phyloP scores from a whole-genome alignment of 2,888 invertebrate genomes.

The Pyrrhosoma nymphula region DNA sequence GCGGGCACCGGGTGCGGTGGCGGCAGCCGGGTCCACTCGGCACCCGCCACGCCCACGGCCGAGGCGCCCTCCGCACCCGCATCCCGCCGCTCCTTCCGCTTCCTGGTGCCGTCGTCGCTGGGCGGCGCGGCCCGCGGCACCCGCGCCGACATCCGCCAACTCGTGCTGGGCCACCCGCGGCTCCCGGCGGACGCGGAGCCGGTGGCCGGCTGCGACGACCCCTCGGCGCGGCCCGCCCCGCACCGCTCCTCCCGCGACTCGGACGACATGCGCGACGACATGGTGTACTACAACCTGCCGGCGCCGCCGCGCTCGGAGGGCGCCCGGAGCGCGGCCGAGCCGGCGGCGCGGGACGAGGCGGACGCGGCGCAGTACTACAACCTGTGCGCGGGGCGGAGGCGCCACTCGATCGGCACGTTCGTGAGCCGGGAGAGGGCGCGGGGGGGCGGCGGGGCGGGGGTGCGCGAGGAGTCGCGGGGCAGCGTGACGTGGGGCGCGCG shows the following conservation, averaged over 20 bases:
- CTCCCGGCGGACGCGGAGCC: slow-evolving; percentile 85
- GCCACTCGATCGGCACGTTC: slow-evolving; percentile 86
- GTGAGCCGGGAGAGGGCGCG: slow-evolving; percentile 76
- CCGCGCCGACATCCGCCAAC: slow-evolving; percentile 75
- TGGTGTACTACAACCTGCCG: slow-evolving; percentile 79
- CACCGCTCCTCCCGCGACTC: slow-evolving; percentile 71
- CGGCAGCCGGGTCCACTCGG: slow-evolving; percentile 70
- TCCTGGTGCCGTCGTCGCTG: slow-evolving; percentile 83
- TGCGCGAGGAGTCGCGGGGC: not conserved
- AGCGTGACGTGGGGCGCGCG: slow-evolving; percentile 50
- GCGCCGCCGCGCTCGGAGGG: slow-evolving; percentile 77
- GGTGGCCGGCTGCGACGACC: slow-evolving; percentile 72
- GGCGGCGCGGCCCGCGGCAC: slow-evolving; percentile 73
- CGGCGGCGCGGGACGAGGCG: not conserved
- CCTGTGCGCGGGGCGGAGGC: slow-evolving; percentile 73
- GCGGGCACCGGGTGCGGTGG: slow-evolving; percentile 70
- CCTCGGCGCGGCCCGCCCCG: slow-evolving; percentile 72
- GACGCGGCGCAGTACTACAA: slow-evolving; percentile 17
- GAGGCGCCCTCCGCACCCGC: slow-evolving; percentile 54
- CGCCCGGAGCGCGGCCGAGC: slow-evolving; percentile 74
- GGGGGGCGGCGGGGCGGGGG: slow-evolving; percentile 18
- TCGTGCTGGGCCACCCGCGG: slow-evolving; percentile 85
- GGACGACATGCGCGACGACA: slow-evolving; percentile 72
- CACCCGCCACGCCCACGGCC: slow-evolving; percentile 70
- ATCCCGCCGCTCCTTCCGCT: slow-evolving; percentile 77